Evolutionary conservation across 2,888 invertebrate genomes (phyloP).

Genomic region (Pristionchus arcanus): DNA sequence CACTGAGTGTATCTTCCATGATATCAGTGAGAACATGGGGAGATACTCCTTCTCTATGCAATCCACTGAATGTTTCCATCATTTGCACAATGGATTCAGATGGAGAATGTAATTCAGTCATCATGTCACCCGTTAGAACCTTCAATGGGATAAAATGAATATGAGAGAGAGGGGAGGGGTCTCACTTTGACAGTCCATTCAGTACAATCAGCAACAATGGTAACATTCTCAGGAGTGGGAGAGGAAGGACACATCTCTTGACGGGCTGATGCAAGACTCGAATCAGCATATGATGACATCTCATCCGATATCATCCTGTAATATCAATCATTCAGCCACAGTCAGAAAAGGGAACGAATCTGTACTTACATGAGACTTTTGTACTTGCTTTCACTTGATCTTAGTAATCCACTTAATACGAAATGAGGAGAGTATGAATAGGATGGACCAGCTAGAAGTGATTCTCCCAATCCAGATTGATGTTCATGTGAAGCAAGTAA

Average conservation of each 20-base stretch:
- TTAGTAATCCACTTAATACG: conserved; percentile 69
- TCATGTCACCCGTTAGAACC: conserved; percentile 62
- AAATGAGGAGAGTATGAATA: conserved; percentile 72
- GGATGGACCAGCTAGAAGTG: conserved; percentile 73
- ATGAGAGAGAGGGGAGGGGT: neutral
- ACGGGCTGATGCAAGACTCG: conserved; percentile 8
- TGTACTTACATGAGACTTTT: neutral
- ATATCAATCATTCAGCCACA: neutral
- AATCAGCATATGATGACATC: conserved; percentile 38
- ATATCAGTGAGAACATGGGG: conserved; percentile 71
- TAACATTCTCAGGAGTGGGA: conserved; percentile 61
- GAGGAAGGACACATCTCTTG: conserved; percentile 21
- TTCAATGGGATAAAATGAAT: conserved; percentile 15
- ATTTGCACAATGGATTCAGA: conserved; percentile 73
- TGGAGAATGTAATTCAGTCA: conserved; percentile 69
- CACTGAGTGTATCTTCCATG: conserved; percentile 77
- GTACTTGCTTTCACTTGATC: conserved; percentile 56
- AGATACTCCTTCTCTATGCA: conserved; percentile 61
- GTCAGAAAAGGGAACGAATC: too few species aligned
- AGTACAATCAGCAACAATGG: conserved; percentile 65
- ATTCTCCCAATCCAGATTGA: conserved; percentile 65
- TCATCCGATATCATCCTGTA: conserved; percentile 36
- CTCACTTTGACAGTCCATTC: conserved; percentile 62
- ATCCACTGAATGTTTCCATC: conserved; percentile 73
- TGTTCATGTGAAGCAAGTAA: neutral